A percentile compares a stretch with the other conserved stretches of the same genome.
These are phyloP conservation scores for Orientallactaga sibirica DNA, from an alignment of 2,797 vertebrate species.

Conservation along the genomic window DNA sequence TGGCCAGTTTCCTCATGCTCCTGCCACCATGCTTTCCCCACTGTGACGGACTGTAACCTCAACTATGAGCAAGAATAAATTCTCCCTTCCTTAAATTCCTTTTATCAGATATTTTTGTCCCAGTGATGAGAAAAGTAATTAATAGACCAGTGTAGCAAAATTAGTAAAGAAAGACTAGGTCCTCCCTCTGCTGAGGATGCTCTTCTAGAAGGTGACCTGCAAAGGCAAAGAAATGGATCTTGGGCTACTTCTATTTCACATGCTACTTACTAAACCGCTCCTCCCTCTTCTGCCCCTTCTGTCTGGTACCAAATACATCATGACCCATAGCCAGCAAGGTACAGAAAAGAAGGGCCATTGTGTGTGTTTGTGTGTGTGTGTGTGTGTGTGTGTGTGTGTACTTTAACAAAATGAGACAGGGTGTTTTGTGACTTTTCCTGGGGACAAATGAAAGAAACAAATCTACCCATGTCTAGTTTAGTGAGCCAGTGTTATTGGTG, in stretches of 20 bases:
- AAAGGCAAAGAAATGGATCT: neutral
- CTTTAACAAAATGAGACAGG: too few species aligned
- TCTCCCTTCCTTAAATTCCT: too few species aligned
- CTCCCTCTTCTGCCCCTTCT: neutral
- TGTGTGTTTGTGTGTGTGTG: too few species aligned
- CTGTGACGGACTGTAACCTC: too few species aligned
- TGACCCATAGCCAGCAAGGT: neutral
- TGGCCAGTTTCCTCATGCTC: too few species aligned
- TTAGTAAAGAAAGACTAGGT: constrained; percentile 25
- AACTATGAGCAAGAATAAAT: too few species aligned
- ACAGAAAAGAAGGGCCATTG: neutral
- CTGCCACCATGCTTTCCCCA: too few species aligned
- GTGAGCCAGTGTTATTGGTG: too few species aligned
- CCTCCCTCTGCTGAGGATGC: neutral
- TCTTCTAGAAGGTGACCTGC: constrained; percentile 42
- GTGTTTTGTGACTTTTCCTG: neutral
- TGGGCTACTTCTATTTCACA: neutral
- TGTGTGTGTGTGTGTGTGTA: too few species aligned
- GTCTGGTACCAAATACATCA: neutral
- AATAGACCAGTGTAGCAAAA: neutral
- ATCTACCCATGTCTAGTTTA: too few species aligned
- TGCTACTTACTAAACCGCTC: neutral
- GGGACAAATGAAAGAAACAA: neutral
- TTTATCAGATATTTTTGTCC: too few species aligned
- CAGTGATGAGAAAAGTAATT: too few species aligned